These are phyloP conservation scores for Ciona savignyi DNA, from an alignment of 23 tunicate genomes.

Conservation along the genomic window DNA sequence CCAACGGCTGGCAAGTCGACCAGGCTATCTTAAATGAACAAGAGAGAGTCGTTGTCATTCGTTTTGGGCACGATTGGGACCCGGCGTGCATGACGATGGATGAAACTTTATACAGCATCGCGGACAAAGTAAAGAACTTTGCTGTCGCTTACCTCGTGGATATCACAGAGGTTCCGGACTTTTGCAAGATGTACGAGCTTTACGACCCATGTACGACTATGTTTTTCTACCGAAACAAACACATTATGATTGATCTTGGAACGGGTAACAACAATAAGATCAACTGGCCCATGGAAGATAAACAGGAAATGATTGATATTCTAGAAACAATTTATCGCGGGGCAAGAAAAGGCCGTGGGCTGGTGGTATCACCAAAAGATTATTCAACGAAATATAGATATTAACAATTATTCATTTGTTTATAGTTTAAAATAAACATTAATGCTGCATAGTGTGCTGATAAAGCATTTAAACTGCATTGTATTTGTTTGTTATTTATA, in stretches of 20 bases:
- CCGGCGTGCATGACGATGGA: constrained; percentile 99
- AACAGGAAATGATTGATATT: constrained; percentile 97
- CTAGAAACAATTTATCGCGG: constrained; percentile 90
- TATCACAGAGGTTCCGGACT: constrained; percentile 82
- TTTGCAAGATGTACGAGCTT: constrained; percentile 94
- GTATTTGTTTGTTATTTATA: no score
- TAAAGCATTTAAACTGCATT: no score
- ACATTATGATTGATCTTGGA: constrained; percentile 98
- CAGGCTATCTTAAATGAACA: constrained; percentile 89
- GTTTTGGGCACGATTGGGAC: constrained; percentile 98
- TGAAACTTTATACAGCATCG: constrained; percentile 90
- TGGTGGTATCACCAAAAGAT: constrained; percentile 97
- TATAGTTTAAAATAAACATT: background rate
- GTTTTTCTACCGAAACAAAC: constrained; percentile 90
- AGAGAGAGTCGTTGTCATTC: constrained; percentile 78
- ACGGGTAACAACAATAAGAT: constrained; percentile 99
- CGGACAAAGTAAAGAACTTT: constrained; percentile 93
- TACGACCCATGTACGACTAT: constrained; percentile 94
- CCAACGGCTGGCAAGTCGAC: constrained; percentile 98
- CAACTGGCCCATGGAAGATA: constrained; percentile 98
- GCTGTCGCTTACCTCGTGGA: constrained; percentile 84
- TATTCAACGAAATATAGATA: constrained; percentile 96
- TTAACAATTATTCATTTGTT: constrained; percentile 3
- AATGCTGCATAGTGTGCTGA: no score
- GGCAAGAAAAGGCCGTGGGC: constrained; percentile 95